Percentiles rank a stretch among this genome's conserved stretches.
These are phyloP conservation scores for Schizotus pectinicornis DNA, from an alignment of 2,888 invertebrate species.

Conservation along the genomic window DNA sequence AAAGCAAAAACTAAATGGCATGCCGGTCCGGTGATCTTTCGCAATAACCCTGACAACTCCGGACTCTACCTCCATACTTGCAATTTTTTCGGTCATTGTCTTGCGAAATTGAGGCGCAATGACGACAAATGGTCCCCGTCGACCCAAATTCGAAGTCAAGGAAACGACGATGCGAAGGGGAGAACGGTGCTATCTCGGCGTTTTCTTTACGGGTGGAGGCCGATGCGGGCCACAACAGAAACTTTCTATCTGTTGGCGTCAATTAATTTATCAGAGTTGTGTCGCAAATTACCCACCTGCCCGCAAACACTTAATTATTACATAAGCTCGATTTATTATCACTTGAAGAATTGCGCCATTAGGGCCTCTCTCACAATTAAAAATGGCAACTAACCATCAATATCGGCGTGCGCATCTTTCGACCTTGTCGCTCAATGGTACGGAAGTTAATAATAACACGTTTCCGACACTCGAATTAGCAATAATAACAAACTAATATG, in stretches of 20 bases:
- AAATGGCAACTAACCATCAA: conserved; percentile 5
- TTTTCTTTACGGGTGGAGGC: conserved; percentile 1
- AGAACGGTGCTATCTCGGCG: no score
- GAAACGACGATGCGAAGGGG: no score
- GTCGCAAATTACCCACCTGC: conserved; percentile 19
- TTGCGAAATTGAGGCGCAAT: no score
- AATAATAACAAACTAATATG: conserved; percentile 51
- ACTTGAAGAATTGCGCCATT: conserved; percentile 1
- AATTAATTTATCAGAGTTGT: conserved; percentile 8
- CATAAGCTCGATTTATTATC: conserved; percentile 17
- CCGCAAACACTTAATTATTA: conserved; percentile 15
- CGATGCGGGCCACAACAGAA: background rate
- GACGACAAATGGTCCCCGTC: no score
- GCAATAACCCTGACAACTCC: no score
- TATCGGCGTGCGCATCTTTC: conserved; percentile 38
- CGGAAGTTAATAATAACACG: conserved; percentile 53
- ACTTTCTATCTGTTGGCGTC: conserved; percentile 22
- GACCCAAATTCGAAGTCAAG: no score
- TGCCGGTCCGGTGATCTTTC: no score
- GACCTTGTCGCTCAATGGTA: conserved; percentile 51
- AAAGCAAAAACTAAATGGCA: no score
- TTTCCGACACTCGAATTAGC: conserved; percentile 53
- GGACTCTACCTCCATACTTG: no score
- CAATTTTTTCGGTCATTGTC: no score
- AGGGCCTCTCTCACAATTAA: conserved; percentile 14